These are phyloP conservation scores for Chroicocephalus ridibundus DNA, from an alignment of 2,113 vertebrate species.

Conservation along the genomic window DNA sequence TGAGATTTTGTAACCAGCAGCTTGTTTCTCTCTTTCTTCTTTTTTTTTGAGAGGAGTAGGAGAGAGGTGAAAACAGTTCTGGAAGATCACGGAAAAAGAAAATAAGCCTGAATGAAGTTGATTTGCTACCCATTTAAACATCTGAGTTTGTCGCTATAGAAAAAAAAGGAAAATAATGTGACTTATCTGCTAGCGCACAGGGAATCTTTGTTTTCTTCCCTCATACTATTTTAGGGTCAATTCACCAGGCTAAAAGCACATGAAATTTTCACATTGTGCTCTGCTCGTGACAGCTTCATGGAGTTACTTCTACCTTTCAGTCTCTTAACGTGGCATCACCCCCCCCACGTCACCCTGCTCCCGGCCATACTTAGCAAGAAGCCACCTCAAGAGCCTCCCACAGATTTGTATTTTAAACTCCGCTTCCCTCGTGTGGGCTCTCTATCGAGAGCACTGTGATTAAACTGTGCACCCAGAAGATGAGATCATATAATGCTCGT, in stretches of 20 bases:
- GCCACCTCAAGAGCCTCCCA: slow-evolving; percentile 48
- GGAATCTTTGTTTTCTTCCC: slow-evolving; percentile 4
- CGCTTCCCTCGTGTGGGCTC: slow-evolving; percentile 37
- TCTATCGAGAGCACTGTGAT: slow-evolving; percentile 32
- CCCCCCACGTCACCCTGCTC: not conserved
- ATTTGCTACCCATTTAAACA: not conserved
- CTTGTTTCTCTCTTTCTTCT: not conserved
- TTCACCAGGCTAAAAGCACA: not conserved
- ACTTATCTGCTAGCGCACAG: not conserved
- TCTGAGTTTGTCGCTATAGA: not conserved
- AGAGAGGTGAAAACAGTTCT: not conserved
- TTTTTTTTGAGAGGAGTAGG: not conserved
- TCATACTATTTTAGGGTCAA: not conserved
- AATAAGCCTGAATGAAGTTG: not conserved
- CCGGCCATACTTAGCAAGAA: slow-evolving; percentile 14
- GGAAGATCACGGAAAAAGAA: not conserved
- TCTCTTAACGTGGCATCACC: not conserved
- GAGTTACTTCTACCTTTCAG: not conserved
- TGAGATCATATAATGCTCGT: slow-evolving; percentile 29
- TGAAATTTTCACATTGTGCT: not conserved
- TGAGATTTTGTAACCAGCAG: not conserved
- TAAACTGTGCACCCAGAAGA: slow-evolving; percentile 50
- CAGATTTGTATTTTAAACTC: slow-evolving; percentile 60
- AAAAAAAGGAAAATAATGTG: not conserved
- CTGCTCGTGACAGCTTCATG: not conserved